Evolutionary conservation across 2,797 vertebrate genomes (phyloP), one percentile per base, ranked within the genome.

Genomic region (Momotus momota): DNA sequence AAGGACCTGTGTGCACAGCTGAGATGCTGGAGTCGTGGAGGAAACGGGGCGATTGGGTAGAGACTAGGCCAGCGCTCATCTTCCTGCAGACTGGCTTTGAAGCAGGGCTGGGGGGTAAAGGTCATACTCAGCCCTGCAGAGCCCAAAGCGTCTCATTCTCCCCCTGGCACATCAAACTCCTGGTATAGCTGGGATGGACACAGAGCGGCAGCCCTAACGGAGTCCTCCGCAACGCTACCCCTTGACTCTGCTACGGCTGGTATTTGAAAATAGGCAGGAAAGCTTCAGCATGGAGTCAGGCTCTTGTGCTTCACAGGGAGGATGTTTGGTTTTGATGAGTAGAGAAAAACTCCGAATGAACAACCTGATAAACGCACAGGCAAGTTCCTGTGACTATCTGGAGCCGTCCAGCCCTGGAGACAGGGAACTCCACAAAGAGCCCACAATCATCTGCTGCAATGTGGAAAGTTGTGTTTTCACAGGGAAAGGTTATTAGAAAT

Each of bases 171-270:
- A 40, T 46, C 72, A 5, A 52, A 33, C 19, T 80, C 41, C 29
- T 6, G 3, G 12, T 26, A 74, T 0, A 0, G 25, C 0, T 69
- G 54, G 51, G 23, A 12, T 0, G 9, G 58, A 21, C 1, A 2
- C 40, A 20, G 33, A n/a, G 25, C 70, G 72, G 14, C 3, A 20
- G 40, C 48, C 52, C 49, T 7, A 6, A n/a, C 2, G 3, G 25
- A 8, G 31, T 11, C 14, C n/a, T 31, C 67, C 23, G 29, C 49
- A 65, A 1, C 13, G 2, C 8, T 16, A 1, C 13, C 35, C 54
- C 14, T 65, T 26, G 21, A 17, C 29, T 71, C 46, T 10, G 2
- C 55, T 8, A 20, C 20, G 6, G 45, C 52, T 66, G 65, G 16
- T 29, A 3, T 48, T 70, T 80, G 74, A 64, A 86, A 57, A 8